phyloP scores from a whole-genome alignment of 1,140 invertebrate species.

The Ceratina calcarata region DNA sequence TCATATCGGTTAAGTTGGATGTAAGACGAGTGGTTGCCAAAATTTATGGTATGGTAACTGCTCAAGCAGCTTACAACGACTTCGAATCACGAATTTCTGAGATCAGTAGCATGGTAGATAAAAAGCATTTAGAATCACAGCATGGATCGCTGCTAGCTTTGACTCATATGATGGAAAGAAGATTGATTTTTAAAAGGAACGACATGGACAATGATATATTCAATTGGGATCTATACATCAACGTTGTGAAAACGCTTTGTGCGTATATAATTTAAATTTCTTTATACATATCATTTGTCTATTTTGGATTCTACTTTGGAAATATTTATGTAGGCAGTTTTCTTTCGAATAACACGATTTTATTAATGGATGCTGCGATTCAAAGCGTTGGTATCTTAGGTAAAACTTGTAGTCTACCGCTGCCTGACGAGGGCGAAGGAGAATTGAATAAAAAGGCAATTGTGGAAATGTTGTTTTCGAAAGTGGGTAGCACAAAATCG shows the following conservation, averaged over 20 bases:
- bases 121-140: constrained; percentile 86
- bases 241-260: constrained; percentile 82
- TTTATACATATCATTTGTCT: background rate
- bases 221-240: constrained; percentile 81
- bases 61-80: constrained; percentile 79
- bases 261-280: constrained; percentile 59
- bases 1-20: constrained; percentile 87
- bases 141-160: constrained; percentile 87
- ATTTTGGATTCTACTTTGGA: constrained; percentile 15
- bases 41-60: constrained; percentile 85
- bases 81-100: constrained; percentile 82
- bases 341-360: constrained; percentile 81
- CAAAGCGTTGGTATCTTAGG: constrained; percentile 86
- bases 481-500: constrained; percentile 84
- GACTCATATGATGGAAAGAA: constrained; percentile 85
- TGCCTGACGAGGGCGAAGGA: constrained; percentile 80
- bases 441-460: constrained; percentile 82
- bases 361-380: constrained; percentile 84
- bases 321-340: constrained; percentile 79
- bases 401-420: constrained; percentile 84
- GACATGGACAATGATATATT: constrained; percentile 66
- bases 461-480: constrained; percentile 82
- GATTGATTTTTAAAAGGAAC: constrained; percentile 80
- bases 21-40: constrained; percentile 86
- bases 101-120: constrained; percentile 80